These are phyloP conservation scores for Rugalucina vietnamica DNA, from an alignment of 2,888 invertebrate species.

Conservation along the genomic window DNA sequence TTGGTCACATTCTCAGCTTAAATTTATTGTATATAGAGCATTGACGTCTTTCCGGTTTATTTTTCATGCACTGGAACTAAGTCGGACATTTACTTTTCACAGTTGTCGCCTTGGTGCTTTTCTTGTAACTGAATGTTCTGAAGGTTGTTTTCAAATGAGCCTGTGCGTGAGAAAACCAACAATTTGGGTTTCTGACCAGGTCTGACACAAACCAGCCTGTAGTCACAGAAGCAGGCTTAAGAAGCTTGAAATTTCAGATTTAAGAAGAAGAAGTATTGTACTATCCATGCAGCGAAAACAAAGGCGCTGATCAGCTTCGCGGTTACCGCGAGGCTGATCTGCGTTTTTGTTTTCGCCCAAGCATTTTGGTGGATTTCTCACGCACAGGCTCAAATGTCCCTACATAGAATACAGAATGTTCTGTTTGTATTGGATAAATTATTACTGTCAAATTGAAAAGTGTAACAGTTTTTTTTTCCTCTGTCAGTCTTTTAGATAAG, in stretches of 20 bases:
- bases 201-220: too few species aligned
- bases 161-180: too few species aligned
- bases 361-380: too few species aligned
- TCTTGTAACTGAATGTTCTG: neutral
- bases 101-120: neutral
- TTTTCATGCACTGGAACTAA: neutral
- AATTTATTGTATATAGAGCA: neutral
- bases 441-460: neutral
- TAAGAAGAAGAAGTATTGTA: too few species aligned
- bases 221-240: too few species aligned
- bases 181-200: too few species aligned
- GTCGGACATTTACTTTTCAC: neutral
- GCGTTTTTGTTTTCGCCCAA: too few species aligned
- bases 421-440: neutral
- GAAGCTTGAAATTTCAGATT: too few species aligned
- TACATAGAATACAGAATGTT: neutral
- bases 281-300: too few species aligned
- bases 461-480: neutral
- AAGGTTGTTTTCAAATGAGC: too few species aligned
- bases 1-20: constrained; percentile 5
- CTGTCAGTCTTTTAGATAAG: neutral
- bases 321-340: too few species aligned
- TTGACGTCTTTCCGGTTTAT: constrained; percentile 10
- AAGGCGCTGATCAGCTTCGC: too few species aligned
- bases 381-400: neutral